These are phyloP conservation scores for Luperina nickerlii DNA, from an alignment of 2,888 invertebrate genomes.

Conservation along the genomic window DNA sequence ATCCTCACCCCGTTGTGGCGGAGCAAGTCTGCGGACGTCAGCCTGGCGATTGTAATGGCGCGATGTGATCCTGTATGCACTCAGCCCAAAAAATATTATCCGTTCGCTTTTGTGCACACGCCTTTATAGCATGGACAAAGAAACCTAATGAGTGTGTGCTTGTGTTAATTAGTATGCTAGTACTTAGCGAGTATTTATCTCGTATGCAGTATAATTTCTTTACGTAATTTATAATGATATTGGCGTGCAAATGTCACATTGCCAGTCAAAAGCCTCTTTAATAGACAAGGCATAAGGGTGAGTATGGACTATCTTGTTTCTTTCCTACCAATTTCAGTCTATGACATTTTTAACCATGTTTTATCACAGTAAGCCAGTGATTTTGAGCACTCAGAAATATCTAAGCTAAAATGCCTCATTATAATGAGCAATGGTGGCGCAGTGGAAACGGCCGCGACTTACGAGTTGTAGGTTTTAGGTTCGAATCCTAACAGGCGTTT, in stretches of 20 bases:
- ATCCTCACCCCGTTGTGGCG: constrained; percentile 58
- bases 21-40: constrained; percentile 83
- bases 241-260: background rate
- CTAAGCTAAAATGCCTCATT: background rate
- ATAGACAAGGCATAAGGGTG: background rate
- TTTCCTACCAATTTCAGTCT: background rate
- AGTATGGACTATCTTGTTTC: background rate
- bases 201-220: background rate
- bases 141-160: constrained; percentile 61
- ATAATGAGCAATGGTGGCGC: too few species aligned
- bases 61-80: constrained; percentile 73
- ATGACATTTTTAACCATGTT: background rate
- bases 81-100: constrained; percentile 71
- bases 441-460: too few species aligned
- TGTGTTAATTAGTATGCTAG: constrained; percentile 50
- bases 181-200: constrained; percentile 42
- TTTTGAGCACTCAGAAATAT: background rate
- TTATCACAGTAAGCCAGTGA: background rate
- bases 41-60: constrained; percentile 83
- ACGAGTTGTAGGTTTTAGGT: too few species aligned
- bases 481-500: too few species aligned
- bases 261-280: background rate
- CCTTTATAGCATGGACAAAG: constrained; percentile 59
- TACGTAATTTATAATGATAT: background rate
- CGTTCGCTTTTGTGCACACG: constrained; percentile 65